Conservation (phyloP, 2,888 invertebrate genomes). For the Agonopterix arenella region DNA sequence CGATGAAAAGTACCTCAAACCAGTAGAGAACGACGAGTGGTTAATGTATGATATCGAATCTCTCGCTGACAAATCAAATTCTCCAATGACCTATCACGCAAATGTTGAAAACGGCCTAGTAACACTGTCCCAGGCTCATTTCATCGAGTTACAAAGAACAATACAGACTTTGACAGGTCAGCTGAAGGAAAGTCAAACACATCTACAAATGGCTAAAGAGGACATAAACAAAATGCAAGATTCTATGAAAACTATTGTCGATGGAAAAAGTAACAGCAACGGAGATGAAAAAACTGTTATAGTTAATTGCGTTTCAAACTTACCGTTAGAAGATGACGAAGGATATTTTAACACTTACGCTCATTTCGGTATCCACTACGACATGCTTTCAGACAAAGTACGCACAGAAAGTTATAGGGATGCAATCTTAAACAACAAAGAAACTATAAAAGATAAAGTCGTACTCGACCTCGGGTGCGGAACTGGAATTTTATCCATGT, state of each 20-base stretch:
- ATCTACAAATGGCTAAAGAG: conserved; percentile 77
- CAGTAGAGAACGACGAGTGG: conserved; percentile 87
- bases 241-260: conserved; percentile 75
- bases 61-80: conserved; percentile 46
- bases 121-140: conserved; percentile 78
- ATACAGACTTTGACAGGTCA: conserved; percentile 75
- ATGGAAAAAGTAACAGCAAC: conserved; percentile 37
- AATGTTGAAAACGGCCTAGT: conserved; percentile 79
- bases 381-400: conserved; percentile 94
- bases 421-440: conserved; percentile 86
- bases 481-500: conserved; percentile 98
- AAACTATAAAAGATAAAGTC: conserved; percentile 82
- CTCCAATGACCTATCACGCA: conserved; percentile 71
- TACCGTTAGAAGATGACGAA: conserved; percentile 81
- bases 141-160: conserved; percentile 76
- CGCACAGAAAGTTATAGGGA: conserved; percentile 92
- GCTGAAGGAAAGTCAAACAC: conserved; percentile 76
- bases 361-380: conserved; percentile 94
- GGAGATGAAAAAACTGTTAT: conserved; percentile 24
- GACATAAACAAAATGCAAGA: conserved; percentile 78
- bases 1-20: conserved; percentile 86
- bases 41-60: conserved; percentile 85
- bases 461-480: conserved; percentile 99
- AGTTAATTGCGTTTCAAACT: conserved; percentile 57
- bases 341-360: conserved; percentile 90